These are phyloP conservation scores for Eulemur macaco DNA, from an alignment of 2,113 vertebrate species.

Conservation along the genomic window DNA sequence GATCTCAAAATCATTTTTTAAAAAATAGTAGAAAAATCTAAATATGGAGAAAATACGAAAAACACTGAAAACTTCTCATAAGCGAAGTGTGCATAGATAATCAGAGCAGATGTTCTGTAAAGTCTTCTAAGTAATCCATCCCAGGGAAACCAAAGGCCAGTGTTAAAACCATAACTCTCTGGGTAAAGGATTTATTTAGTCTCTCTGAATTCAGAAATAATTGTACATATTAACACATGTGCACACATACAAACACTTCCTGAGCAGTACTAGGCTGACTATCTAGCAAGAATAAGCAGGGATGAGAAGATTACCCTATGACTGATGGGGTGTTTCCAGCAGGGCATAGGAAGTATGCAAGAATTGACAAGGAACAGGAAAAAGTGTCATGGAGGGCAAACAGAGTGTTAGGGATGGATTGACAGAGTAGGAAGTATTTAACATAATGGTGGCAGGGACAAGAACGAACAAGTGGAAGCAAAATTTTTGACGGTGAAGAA, in stretches of 20 bases:
- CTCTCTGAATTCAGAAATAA: constrained; percentile 1
- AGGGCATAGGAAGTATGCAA: not conserved
- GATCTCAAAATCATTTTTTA: constrained; percentile 23
- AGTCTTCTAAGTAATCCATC: not conserved
- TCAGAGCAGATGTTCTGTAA: constrained; percentile 54
- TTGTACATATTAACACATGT: not conserved
- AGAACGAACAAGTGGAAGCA: not conserved
- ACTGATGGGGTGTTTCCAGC: not conserved
- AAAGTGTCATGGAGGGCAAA: not conserved
- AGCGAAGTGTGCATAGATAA: constrained; percentile 10
- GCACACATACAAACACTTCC: not conserved
- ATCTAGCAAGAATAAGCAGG: not conserved
- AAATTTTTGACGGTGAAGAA: not conserved
- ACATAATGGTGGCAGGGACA: not conserved
- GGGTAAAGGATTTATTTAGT: not conserved
- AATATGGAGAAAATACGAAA: constrained; percentile 44
- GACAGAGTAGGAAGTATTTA: not conserved
- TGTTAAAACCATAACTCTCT: not conserved
- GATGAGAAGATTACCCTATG: not conserved
- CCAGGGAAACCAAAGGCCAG: not conserved
- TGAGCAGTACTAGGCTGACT: not conserved
- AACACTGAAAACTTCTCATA: not conserved
- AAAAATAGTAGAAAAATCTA: constrained; percentile 11
- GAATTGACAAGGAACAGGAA: not conserved
- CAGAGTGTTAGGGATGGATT: not conserved